Conservation (phyloP, 2,888 invertebrate species). For the Polydrusus tereticollis region DNA sequence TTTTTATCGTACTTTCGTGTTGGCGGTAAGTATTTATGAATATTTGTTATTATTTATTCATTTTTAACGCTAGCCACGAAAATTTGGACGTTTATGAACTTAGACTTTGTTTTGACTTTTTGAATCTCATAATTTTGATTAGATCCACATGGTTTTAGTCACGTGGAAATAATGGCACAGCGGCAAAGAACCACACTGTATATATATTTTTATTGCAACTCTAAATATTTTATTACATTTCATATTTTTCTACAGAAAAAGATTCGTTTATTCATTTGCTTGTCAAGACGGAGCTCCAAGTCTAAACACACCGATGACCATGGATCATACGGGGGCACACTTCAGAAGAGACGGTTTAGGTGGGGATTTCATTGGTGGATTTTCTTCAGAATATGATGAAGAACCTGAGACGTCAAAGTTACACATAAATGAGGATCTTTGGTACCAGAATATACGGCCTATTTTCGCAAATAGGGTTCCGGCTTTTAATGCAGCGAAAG, state of each 20-base stretch:
- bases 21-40: too few species aligned
- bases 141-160: too few species aligned
- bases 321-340: conserved; percentile 88
- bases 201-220: too few species aligned
- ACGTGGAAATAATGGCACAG: too few species aligned
- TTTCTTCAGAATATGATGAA: conserved; percentile 76
- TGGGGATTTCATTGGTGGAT: conserved; percentile 85
- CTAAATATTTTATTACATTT: too few species aligned
- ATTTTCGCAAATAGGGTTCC: conserved; percentile 83
- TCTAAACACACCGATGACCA: conserved; percentile 84
- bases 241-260: conserved; percentile 75
- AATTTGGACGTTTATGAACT: too few species aligned
- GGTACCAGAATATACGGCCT: conserved; percentile 80
- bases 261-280: conserved; percentile 83
- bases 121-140: too few species aligned
- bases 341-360: conserved; percentile 86
- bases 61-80: too few species aligned
- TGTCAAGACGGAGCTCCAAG: conserved; percentile 79
- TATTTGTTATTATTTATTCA: too few species aligned
- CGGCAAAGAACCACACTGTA: too few species aligned
- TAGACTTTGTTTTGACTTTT: too few species aligned
- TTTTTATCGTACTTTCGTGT: too few species aligned
- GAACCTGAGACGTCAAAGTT: conserved; percentile 76
- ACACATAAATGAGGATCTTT: conserved; percentile 81
- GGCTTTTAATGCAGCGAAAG: conserved; percentile 83